A percentile compares a stretch with the other conserved stretches of the same genome.
Evolutionary conservation across 2,888 invertebrate genomes (phyloP).

Genomic region (Eupelmus urozonus): DNA sequence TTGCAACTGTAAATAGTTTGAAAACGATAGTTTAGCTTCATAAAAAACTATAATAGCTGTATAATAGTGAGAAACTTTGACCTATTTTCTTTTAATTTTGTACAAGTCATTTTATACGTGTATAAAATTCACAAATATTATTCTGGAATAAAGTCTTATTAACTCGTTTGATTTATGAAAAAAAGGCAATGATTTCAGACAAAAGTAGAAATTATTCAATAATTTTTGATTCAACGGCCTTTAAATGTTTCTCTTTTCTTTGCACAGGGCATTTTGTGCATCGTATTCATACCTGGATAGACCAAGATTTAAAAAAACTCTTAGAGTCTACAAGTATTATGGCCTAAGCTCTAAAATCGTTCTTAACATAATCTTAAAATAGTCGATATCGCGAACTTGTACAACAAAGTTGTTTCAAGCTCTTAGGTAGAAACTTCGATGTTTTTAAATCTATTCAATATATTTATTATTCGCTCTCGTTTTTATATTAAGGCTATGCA

Average conservation of each 20-base stretch:
- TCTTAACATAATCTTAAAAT: slow-evolving; percentile 49
- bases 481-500: slow-evolving; percentile 11
- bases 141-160: slow-evolving; percentile 23
- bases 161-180: slow-evolving; percentile 47
- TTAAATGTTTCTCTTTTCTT: slow-evolving; percentile 31
- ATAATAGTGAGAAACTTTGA: slow-evolving; percentile 41
- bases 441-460: slow-evolving; percentile 43
- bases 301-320: slow-evolving; percentile 36
- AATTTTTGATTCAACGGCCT: slow-evolving; percentile 52
- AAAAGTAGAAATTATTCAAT: slow-evolving; percentile 54
- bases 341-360: slow-evolving; percentile 42
- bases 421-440: slow-evolving; percentile 52
- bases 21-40: slow-evolving; percentile 35
- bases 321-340: slow-evolving; percentile 33
- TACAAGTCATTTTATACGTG: slow-evolving; percentile 35
- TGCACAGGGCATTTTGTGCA: slow-evolving; percentile 7
- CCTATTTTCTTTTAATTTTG: slow-evolving; percentile 44
- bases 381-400: slow-evolving; percentile 45
- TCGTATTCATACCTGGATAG: slow-evolving; percentile 19
- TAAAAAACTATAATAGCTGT: slow-evolving; percentile 47
- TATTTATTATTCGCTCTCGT: slow-evolving; percentile 22
- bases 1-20: slow-evolving; percentile 29
- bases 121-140: slow-evolving; percentile 17
- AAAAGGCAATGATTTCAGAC: slow-evolving; percentile 36
- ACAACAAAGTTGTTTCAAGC: slow-evolving; percentile 45